Evolutionary conservation across 2,113 vertebrate genomes (phyloP), one percentile per base, ranked within the genome.

Genomic region (Etia nguti): DNA sequence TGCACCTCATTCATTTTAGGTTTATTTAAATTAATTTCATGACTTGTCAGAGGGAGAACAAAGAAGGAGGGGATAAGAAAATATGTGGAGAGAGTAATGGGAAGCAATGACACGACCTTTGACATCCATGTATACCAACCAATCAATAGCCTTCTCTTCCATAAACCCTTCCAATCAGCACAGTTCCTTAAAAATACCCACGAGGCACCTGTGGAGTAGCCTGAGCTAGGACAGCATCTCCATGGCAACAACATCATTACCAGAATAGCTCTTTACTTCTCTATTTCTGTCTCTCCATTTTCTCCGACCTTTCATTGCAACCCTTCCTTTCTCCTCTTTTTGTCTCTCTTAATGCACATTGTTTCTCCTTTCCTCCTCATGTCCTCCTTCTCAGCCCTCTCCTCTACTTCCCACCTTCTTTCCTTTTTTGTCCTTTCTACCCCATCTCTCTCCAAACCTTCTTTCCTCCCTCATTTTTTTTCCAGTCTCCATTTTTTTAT

Each of bases 201-300:
- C 5, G 12, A 82, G 90, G 91, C 79, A 93, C 92, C 91, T 93
- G 93, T 95, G 88, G 89, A 94, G 92, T 75, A 75, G 87, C 84
- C 84, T 87, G 90, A 92, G 84, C 54, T 84, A 93, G 91, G 70
- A 91, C 56, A 90, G 88, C 65, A 11, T 94, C 84, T 89, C 94
- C 91, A 95, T 94, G 93, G 92, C 93, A 94, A 94, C 94, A 90
- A 85, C 90, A 94, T 94, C 90, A 91, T 91, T 93, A 92, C 91
- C 86, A 92, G 91, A 94, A 95, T 94, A 95, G 89, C 90, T 92
- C 81, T 87, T 82, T 92, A 77, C 86, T 83, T 87, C 87, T 85
- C 83, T 91, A 86, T 92, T 85, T 90, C 82, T 88, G 86, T 93
- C 88, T 90, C 86, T 88, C 34, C 86, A 80, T 84, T 86, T 86